A percentile compares a stretch with the other conserved stretches of the same genome.
phyloP scores from a whole-genome alignment of 2,113 vertebrate species.

The Pelodiscus sinensis region DNA sequence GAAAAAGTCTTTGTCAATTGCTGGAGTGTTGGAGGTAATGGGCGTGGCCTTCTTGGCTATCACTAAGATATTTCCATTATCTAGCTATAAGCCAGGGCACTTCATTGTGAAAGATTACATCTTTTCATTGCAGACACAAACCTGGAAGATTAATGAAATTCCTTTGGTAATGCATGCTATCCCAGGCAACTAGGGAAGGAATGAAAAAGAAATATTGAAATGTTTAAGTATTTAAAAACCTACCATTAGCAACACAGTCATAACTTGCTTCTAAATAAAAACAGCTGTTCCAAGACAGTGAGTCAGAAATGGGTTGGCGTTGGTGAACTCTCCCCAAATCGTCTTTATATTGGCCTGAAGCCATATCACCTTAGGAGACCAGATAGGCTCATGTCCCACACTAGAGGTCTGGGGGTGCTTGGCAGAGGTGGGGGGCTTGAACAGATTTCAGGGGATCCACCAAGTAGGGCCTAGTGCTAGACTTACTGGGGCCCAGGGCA shows the following conservation, averaged over 20 bases:
- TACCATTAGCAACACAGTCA: not conserved
- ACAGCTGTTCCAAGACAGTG: slow-evolving; percentile 46
- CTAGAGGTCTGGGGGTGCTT: too few relatives aligned
- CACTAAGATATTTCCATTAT: slow-evolving; percentile 63
- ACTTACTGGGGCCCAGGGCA: too few relatives aligned
- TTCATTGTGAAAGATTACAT: slow-evolving; percentile 53
- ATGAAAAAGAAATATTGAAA: slow-evolving; percentile 58
- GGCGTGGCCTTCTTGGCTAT: slow-evolving; percentile 43
- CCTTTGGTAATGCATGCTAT: slow-evolving; percentile 41
- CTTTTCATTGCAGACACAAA: slow-evolving; percentile 49
- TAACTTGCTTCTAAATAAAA: slow-evolving; percentile 45
- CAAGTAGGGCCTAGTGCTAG: too few relatives aligned
- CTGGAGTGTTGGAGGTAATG: slow-evolving; percentile 34
- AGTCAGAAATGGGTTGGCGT: not conserved
- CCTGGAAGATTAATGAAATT: slow-evolving; percentile 60
- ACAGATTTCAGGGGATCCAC: too few relatives aligned
- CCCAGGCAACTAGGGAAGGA: slow-evolving; percentile 52
- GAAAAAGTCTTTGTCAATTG: slow-evolving; percentile 58
- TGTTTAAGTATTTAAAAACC: slow-evolving; percentile 53
- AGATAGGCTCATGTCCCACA: too few relatives aligned
- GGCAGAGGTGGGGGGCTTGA: too few relatives aligned
- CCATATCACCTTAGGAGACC: slow-evolving; percentile 5
- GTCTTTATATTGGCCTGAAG: slow-evolving; percentile 30
- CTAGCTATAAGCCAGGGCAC: slow-evolving; percentile 41
- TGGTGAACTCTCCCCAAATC: not conserved